A percentile compares a stretch with the other conserved stretches of the same genome.
These are phyloP conservation scores for Pangasius djambal DNA, from an alignment of 2,797 vertebrate species.

Conservation along the genomic window DNA sequence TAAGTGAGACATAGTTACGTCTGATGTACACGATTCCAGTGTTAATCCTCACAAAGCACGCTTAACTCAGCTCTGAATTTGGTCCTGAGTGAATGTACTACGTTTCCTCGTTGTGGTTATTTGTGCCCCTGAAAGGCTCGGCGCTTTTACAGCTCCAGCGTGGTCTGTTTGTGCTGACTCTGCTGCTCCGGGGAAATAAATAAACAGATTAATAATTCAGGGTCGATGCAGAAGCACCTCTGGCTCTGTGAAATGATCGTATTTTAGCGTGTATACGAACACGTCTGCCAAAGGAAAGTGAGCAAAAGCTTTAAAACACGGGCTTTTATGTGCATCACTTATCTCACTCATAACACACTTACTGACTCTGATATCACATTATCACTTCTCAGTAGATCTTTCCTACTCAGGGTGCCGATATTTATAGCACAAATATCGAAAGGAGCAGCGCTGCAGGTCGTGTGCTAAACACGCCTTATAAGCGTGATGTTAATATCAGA, in stretches of 20 bases:
- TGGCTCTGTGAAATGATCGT: constrained; percentile 16
- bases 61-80: not conserved
- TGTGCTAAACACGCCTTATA: not conserved
- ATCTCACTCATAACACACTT: constrained; percentile 6
- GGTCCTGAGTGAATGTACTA: not conserved
- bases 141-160: not conserved
- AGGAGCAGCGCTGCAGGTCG: not conserved
- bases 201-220: constrained; percentile 50
- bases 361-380: not conserved
- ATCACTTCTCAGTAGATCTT: not conserved
- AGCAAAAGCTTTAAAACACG: constrained; percentile 15
- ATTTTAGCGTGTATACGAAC: constrained; percentile 17
- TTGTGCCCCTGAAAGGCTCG: not conserved
- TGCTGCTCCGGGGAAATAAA: constrained; percentile 18
- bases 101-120: not conserved
- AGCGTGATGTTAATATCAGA: not conserved
- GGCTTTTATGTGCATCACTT: not conserved
- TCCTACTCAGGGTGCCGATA: not conserved
- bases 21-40: not conserved
- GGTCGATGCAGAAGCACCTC: constrained; percentile 18
- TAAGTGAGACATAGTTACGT: not conserved
- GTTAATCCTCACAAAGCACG: not conserved
- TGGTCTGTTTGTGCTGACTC: constrained; percentile 26
- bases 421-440: constrained; percentile 1
- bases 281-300: constrained; percentile 18